Conservation (phyloP, 2,113 vertebrate genomes). For the Tychaedon coryphoeus region DNA sequence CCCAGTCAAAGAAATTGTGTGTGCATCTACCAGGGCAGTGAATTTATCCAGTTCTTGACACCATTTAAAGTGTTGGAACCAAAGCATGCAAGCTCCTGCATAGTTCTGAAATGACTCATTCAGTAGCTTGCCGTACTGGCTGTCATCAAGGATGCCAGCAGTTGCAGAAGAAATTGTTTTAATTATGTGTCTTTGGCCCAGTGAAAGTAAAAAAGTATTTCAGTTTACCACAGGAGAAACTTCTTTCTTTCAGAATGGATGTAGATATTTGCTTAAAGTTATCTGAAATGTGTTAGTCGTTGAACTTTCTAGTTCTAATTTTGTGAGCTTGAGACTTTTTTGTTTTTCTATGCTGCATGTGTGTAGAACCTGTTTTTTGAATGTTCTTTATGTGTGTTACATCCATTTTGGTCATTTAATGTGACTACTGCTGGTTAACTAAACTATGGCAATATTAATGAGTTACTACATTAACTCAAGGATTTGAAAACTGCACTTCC, state of each 20-base stretch:
- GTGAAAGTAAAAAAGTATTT: background rate
- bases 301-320: slow-evolving; percentile 41
- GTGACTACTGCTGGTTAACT: background rate
- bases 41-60: background rate
- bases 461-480: slow-evolving; percentile 28
- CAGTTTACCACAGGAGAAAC: slow-evolving; percentile 57
- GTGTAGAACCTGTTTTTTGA: slow-evolving; percentile 37
- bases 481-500: slow-evolving; percentile 54
- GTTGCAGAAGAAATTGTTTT: background rate
- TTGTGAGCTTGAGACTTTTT: slow-evolving; percentile 44
- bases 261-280: slow-evolving; percentile 66
- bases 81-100: background rate
- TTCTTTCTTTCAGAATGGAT: slow-evolving; percentile 54
- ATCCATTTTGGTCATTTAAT: slow-evolving; percentile 34
- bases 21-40: background rate
- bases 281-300: slow-evolving; percentile 15
- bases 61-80: background rate
- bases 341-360: slow-evolving; percentile 58
- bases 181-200: background rate
- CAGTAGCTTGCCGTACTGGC: background rate
- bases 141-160: background rate
- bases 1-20: background rate
- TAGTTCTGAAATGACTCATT: background rate
- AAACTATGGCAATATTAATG: background rate
- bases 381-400: slow-evolving; percentile 45